Conservation (phyloP, 2,888 invertebrate species). For the Amiota communis region DNA sequence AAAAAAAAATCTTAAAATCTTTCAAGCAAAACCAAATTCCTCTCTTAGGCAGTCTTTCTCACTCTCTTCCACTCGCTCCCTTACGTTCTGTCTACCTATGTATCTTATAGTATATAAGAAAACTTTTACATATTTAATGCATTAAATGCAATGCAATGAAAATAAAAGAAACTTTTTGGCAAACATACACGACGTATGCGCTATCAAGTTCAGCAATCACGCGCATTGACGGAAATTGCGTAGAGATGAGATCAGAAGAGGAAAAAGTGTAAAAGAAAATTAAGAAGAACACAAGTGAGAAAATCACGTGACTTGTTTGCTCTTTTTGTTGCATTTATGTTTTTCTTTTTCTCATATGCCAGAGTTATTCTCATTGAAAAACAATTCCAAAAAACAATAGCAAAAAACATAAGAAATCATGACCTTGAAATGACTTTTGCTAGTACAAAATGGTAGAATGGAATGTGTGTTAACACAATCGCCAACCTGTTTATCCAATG, state of each 20-base stretch:
- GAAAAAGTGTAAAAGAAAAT: background rate
- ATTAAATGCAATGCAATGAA: slow-evolving; percentile 2
- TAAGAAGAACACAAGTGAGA: background rate
- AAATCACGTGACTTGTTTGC: slow-evolving; percentile 7
- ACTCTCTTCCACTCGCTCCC: background rate
- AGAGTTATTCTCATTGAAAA: slow-evolving; percentile 34
- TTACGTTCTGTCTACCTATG: background rate
- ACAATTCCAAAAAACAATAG: slow-evolving; percentile 25
- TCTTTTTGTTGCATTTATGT: slow-evolving; percentile 9
- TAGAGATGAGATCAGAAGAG: background rate
- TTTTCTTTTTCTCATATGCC: slow-evolving; percentile 30
- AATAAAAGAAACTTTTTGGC: slow-evolving; percentile 41
- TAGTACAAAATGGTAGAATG: background rate
- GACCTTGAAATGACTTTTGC: slow-evolving; percentile 30
- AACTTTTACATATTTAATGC: too few species aligned
- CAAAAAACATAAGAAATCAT: background rate
- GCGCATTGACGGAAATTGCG: slow-evolving; percentile 31
- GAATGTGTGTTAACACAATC: background rate
- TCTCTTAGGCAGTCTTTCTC: background rate
- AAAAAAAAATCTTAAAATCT: background rate
- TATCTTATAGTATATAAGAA: background rate
- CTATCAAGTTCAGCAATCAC: slow-evolving; percentile 51
- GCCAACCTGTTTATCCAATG: slow-evolving; percentile 56
- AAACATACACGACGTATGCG: slow-evolving; percentile 48
- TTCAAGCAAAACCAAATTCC: background rate